Conservation (phyloP, 2,888 invertebrate genomes). For the Cheilosia scutellata region DNA sequence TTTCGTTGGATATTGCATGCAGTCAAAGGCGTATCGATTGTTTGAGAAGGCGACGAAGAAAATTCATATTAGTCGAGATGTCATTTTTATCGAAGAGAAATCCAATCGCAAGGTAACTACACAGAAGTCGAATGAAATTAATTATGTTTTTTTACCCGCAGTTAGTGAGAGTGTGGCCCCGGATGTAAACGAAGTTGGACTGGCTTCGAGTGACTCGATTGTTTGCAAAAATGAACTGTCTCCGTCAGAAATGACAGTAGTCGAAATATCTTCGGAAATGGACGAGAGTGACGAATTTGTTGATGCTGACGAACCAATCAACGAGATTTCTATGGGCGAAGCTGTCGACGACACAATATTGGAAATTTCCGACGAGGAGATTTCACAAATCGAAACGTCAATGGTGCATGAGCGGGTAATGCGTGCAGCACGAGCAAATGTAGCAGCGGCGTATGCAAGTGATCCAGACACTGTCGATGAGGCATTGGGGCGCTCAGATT, state of each 20-base stretch:
- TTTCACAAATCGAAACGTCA: conserved; percentile 21
- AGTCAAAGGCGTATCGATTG: conserved; percentile 24
- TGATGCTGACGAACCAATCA: conserved; percentile 1
- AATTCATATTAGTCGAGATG: conserved; percentile 21
- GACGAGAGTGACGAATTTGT: conserved; percentile 10
- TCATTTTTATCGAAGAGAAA: conserved; percentile 28
- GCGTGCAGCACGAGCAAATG: conserved; percentile 2
- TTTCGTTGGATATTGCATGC: conserved; percentile 31
- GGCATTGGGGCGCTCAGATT: neutral
- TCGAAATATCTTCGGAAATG: conserved; percentile 1
- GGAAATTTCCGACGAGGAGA: conserved; percentile 7
- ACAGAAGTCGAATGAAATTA: conserved; percentile 6
- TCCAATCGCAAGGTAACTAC: neutral
- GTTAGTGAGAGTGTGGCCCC: neutral
- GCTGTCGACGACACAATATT: conserved; percentile 11
- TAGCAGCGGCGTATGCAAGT: neutral
- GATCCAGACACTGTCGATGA: conserved; percentile 9
- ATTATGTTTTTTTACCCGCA: conserved; percentile 19
- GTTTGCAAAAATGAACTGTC: neutral
- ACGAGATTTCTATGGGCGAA: neutral
- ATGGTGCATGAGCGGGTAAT: conserved; percentile 10
- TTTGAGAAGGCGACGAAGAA: conserved; percentile 13
- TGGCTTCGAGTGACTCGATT: conserved; percentile 10
- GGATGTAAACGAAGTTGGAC: conserved; percentile 11
- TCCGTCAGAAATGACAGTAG: neutral